Base-by-base conservation (phyloP, 2,797 vertebrate genomes). In the Macrochelys suwanniensis region DNA sequence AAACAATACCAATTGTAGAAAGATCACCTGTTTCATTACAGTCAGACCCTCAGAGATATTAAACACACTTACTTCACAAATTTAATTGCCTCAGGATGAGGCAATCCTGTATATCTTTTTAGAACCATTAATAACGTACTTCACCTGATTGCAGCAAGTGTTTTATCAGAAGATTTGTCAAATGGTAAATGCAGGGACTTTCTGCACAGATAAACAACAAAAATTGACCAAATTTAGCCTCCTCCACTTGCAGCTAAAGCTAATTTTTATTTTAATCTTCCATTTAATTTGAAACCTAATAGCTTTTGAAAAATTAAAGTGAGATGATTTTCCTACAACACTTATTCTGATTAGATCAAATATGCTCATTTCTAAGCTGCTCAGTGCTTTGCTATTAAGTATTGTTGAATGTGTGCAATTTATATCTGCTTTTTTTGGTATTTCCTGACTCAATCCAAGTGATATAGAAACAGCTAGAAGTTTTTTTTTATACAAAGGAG, bases 51-150 rank as follows among this genome's bases (percentile, higher is more conserved):
- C 84, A 94, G 97, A 98, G 97, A 98, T 97, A 97, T 97, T 97
- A 98, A 98, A 98, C 95, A 98, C 96, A 97, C 94, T 98, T 98
- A 98, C 94, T 97, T 97, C 95, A 92, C 97, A 98, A 97, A 94
- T 97, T 97, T 98, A 98, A 98, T 98, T 98, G 97, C 96, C 98
- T 98, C 98, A 98, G 98, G 98, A 98, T 98, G 98, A 98, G 97
- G 98, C 98, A 98, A 97, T 98, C 97, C 98, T 97, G 96, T 98
- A 98, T 98, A 97, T 98, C 98, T 98, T 97, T 97, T 98, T 98
- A 98, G 98, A 97, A 98, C 98, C 98, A 98, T 98, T 98, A 98
- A 98, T 98, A 98, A 98, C 97, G 97, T 98, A 98, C 98, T 98
- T 98, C 98, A 98, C 98, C 98, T 98, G 98, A 98, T 98, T 98